These are phyloP conservation scores for Keiferia lycopersicella DNA, from an alignment of 2,888 invertebrate genomes.

Conservation along the genomic window DNA sequence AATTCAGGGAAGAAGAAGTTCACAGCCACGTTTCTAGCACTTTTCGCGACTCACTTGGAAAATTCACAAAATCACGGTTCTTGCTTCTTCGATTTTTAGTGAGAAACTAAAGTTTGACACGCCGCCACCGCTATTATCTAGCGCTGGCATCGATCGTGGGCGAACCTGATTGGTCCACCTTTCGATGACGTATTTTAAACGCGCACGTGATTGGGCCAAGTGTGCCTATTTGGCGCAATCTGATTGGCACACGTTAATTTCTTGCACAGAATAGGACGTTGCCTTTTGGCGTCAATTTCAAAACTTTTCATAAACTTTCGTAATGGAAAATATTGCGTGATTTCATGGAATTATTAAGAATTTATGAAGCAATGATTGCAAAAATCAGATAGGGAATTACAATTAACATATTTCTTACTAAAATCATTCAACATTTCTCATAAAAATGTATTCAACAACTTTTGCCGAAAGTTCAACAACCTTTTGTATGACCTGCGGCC, in stretches of 20 bases:
- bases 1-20: constrained; percentile 43
- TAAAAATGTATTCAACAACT: not conserved
- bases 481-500: constrained; percentile 3
- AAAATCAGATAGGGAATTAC: not conserved
- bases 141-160: constrained; percentile 83
- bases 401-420: not conserved
- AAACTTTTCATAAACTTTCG: constrained; percentile 37
- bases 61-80: constrained; percentile 51
- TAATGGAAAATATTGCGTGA: not conserved
- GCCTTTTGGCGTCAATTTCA: constrained; percentile 58
- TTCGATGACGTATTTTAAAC: constrained; percentile 67
- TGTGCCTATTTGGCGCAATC: constrained; percentile 78
- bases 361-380: not conserved
- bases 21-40: constrained; percentile 66
- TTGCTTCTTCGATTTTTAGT: constrained; percentile 65
- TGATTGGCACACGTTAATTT: constrained; percentile 86
- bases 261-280: constrained; percentile 51
- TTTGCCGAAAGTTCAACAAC: not conserved
- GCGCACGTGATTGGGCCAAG: constrained; percentile 67
- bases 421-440: not conserved
- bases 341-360: not conserved
- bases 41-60: constrained; percentile 53
- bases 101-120: constrained; percentile 72
- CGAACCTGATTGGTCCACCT: constrained; percentile 72
- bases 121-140: constrained; percentile 76